Base-by-base conservation (phyloP, 2,888 invertebrate species). In the Eupithecia inturbata region DNA sequence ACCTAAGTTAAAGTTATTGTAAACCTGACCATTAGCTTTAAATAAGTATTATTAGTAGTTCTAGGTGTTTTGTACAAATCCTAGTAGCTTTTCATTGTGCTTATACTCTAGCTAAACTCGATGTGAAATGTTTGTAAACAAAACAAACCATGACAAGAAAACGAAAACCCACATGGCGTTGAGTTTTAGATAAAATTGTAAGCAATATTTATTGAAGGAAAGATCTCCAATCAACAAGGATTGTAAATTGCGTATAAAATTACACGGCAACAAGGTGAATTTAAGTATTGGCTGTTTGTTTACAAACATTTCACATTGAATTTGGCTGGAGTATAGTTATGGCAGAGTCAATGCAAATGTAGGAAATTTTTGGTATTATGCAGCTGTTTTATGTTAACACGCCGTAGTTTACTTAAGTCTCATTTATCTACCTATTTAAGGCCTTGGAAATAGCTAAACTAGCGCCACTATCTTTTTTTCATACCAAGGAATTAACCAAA, bases 21-120 rank as follows among this genome's bases (percentile, higher is more conserved):
- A 69, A 75, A 71, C 78, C 78, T 74, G 72, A 75, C 72, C 77
- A 72, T 72, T 77, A 70, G 63, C 28, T 57, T 57, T 57, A 57
- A 53, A 57, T 57, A 12, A 57, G 12, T 57, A 57, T 57, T 57
- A 26, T 26, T 14, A 26, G 57, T 57, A 57, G 57, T 53, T 22
- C 22, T 53, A 53, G 9, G 22, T 22, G 26, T 57, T 57, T 57
- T 57, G 57, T 57, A 57, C 57, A 57, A 57, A 26, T 57, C 26
- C 57, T 57, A 53, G 53, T 53, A 53, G 10, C n/a, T 53, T 10
- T 45, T 3, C n/a, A 67, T 73, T n/a, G n/a, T n/a, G n/a, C n/a
- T n/a, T 63, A 73, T 70, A 73, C 10, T 36, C 36, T 9, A 36
- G 10, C 36, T 9, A 36, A 36, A 36, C 36, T 36, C 9, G 10